Evolutionary conservation across 2,888 invertebrate genomes (phyloP), one percentile per base, ranked within the genome.

Genomic region (Cenopis cana): DNA sequence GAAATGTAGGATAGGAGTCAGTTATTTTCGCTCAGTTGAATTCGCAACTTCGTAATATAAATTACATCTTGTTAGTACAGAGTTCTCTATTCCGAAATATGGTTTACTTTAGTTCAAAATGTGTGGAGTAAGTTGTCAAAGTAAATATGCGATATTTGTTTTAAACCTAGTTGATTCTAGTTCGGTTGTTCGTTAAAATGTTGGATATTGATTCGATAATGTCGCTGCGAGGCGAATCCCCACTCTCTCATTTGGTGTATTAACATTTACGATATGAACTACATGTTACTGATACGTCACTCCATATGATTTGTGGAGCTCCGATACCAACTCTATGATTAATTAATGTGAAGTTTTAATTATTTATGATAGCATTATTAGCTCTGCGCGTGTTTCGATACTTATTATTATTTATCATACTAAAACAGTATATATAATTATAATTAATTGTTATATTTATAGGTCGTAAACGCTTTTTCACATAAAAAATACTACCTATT

Each of bases 1-100:
- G 18, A n/a, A 29, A 59, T 46, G 59, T 33, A 9, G 41, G 20
- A 29, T 59, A 29, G 59, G 46, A 68, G 59, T 41, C 18, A 46
- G 60, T 50, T 50, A 55, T 50, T 24, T 24, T 24, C 11, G 50
- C 33, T 49, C 55, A 67, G 55, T 66, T 67, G 66, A 64, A 68
- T n/a, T 62, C 33, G 14, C 36, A 59, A 65, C 36, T 33, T 61
- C 18, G 8, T 2, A 17, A 55, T 49, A 67, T 67, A 67, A 71
- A 67, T 71, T 66, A 71, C 49, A 71, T 71, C 60, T 71, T 71
- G 71, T 71, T 71, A 66, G 66, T 55, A 54, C 66, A 67, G 60
- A 71, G 71, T 67, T 71, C 24, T 55, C 64, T 54, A 66, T 70
- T 54, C 46, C 59, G 61, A 60, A 24, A 66, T 66, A 60, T 12